Evolutionary conservation across 2,113 vertebrate genomes (phyloP), one percentile per base, ranked within the genome.

Genomic region (Poeciliopsis occidentalis): DNA sequence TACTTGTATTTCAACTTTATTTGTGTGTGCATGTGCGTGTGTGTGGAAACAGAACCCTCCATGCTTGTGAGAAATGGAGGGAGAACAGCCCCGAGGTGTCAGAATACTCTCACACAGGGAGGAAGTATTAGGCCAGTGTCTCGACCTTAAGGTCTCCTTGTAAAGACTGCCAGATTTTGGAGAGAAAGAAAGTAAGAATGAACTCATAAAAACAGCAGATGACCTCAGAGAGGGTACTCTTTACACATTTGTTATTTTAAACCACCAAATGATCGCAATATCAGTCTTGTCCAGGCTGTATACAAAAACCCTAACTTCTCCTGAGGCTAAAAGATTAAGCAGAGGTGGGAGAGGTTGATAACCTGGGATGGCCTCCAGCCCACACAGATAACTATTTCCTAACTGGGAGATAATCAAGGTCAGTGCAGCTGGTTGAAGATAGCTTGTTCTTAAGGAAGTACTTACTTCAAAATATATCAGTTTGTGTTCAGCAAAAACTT

Each of bases 341-440:
- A 17, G 32, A 87, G 83, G 84, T 80, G 85, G 80, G 63, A 65
- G 17, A n/a, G 27, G 65, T 67, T 60, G 91, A 92, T 92, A 92
- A 88, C 77, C 79, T 69, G 31, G 68, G 72, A 76, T 39, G 76
- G 27, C 85, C 79, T 85, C 66, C 70, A 41, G 62, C 76, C 82
- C 78, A 74, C 32, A 2, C 80, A 84, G 83, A 88, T 80, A 83
- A 68, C 78, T 31, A 31, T 71, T 75, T 85, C 80, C 81, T 65
- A 8, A 81, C 78, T 67, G 73, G 32, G 66, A 69, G 81, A 79
- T 71, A 69, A 31, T 66, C 84, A 86, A 85, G 88, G 87, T 83
- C 79, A 86, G 75, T 24, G n/a, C 31, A 65, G 57, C 30, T 6
- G 30, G 61, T 24, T 31, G 73, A 64, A 69, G 30, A 75, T 62